Evolutionary conservation across 2,888 invertebrate genomes (phyloP), one percentile per base, ranked within the genome.

Genomic region (Leptinotarsa juncta): DNA sequence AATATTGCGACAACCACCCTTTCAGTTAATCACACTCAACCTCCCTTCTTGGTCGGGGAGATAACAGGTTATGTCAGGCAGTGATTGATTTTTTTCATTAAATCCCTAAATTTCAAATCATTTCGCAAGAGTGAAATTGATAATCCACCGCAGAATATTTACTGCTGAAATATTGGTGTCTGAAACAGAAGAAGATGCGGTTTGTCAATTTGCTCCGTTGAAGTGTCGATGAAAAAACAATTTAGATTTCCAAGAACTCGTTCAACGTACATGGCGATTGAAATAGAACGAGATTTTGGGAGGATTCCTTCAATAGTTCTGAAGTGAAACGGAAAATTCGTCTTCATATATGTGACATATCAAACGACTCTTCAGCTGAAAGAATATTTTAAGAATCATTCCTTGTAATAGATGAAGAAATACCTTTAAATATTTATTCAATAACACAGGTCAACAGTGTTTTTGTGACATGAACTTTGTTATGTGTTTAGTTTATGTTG

Each of bases 41-140:
- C 60, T 15, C 60, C 60, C 60, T 26, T 12, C 14, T 26, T 23
- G 20, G 60, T 15, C 15, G 15, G 60, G 16, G 26, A 60, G 60
- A 60, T 60, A 60, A 60, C 23, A 60, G 15, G 23, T 26, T 60
- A 23, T 26, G 26, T 60, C 26, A 14, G 20, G 26, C 60, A 23
- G 12, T 15, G 60, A 60, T 60, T 60, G 60, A 60, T 60, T 60
- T 60, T 60, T 42, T 42, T 26, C 60, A 26, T 60, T 15, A 60
- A 60, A 23, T 60, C 20, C 12, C 20, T 23, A 60, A 60, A 60
- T 23, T 60, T 14, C 12, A 3, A 26, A 60, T 26, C 60, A 60
- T 23, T 60, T 26, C 15, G 15, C 15, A 26, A 23, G 14, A 60
- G 15, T 60, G 16, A 20, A 15, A 20, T 20, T 60, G 23, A 60